phyloP scores from a whole-genome alignment of 1,140 invertebrate genomes.

The Hyposmocoma kahamanoa region DNA sequence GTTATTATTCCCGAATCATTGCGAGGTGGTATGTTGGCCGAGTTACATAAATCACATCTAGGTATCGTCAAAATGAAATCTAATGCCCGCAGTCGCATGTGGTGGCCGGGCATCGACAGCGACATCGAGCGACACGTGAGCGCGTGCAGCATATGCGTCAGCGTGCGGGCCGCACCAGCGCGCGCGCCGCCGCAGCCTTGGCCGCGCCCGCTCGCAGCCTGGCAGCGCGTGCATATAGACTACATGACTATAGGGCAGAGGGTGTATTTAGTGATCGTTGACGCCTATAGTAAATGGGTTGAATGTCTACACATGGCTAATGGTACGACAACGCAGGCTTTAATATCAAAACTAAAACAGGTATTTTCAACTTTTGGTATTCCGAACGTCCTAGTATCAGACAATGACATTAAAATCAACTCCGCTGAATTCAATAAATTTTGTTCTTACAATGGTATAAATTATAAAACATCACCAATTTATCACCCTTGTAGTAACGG shows the following conservation, averaged over 20 bases:
- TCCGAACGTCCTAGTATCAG: slow-evolving; percentile 10
- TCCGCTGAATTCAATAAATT: slow-evolving; percentile 14
- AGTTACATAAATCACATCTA: slow-evolving; percentile 15
- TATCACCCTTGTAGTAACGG: slow-evolving; percentile 29
- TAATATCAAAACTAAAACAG: slow-evolving; percentile 17
- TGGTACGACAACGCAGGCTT: slow-evolving; percentile 4
- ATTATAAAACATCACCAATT: slow-evolving; percentile 23
- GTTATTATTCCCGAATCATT: slow-evolving; percentile 19
- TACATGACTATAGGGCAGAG: slow-evolving; percentile 18
- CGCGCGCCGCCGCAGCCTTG: slow-evolving; percentile 17
- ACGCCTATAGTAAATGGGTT: slow-evolving; percentile 14
- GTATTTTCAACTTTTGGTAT: slow-evolving; percentile 15
- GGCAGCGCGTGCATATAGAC: slow-evolving; percentile 30
- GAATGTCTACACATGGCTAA: slow-evolving; percentile 11
- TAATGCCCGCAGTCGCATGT: slow-evolving; percentile 17
- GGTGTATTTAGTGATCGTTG: slow-evolving; percentile 11
- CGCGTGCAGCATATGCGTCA: slow-evolving; percentile 10
- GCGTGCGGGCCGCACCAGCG: slow-evolving; percentile 10
- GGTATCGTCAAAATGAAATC: slow-evolving; percentile 19
- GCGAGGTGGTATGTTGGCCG: slow-evolving; percentile 7
- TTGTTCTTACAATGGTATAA: slow-evolving; percentile 16
- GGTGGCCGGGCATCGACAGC: slow-evolving; percentile 23
- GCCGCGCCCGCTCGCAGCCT: slow-evolving; percentile 13
- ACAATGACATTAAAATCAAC: slow-evolving; percentile 16
- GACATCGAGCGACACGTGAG: slow-evolving; percentile 20